Evolutionary conservation across 2,888 invertebrate genomes (phyloP), one percentile per base, ranked within the genome.

Genomic region (Sphecodes monilicornis): DNA sequence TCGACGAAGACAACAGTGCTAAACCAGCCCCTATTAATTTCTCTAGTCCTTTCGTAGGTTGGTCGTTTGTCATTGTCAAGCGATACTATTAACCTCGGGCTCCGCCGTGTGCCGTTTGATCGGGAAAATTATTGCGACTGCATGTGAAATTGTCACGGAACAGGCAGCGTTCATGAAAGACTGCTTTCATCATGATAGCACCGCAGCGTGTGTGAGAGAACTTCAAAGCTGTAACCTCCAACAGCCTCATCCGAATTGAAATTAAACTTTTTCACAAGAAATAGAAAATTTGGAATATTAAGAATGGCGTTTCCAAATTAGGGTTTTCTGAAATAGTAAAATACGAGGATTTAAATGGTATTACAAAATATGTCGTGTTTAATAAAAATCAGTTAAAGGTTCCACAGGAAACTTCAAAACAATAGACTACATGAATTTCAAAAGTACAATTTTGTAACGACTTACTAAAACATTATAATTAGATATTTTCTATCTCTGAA

Each of bases 21-120:
- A 76, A 84, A 75, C 75, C 76, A 39, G 26, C 69, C 29, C 78
- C 82, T 75, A 82, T 86, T 82, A 78, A 78, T 86, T 78, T 76
- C 86, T 76, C 71, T 70, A 39, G 81, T 78, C 85, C 85, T 80
- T 76, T 76, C 81, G 80, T 75, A 66, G 73, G 81, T 68, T 26
- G 78, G 57, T 72, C 88, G 82, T 88, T 88, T 77, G 82, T 88
- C 86, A 88, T 54, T 74, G 86, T 84, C 88, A 76, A 80, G 76
- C 80, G 80, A 88, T 88, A 82, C 84, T 82, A 82, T 84, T 88
- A 86, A 88, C 78, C 79, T 18, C 83, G 76, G 50, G 68, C 80
- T 76, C 50, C 69, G 78, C n/a, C 72, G 75, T 64, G 80, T 74
- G 76, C 70, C 82, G 88, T 86, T 88, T 88, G 80, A 88, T 84